phyloP scores from a whole-genome alignment of 1,140 invertebrate genomes.

The Lordiphosa mommai region DNA sequence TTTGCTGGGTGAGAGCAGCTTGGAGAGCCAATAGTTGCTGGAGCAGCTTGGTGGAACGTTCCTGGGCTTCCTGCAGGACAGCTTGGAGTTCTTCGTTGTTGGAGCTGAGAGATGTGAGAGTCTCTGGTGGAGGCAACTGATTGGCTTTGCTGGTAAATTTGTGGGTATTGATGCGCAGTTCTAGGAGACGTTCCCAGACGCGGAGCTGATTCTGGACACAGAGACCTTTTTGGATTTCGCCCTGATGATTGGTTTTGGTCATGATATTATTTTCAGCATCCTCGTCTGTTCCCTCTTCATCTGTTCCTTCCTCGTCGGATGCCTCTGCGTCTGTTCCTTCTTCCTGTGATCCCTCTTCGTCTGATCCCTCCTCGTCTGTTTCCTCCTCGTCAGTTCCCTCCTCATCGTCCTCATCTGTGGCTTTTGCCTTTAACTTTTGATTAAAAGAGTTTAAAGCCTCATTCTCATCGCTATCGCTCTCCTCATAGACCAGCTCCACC shows the following conservation, averaged over 20 bases:
- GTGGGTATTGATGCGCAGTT: conserved; percentile 91
- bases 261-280: conserved; percentile 69
- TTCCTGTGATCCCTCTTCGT: conserved; percentile 50
- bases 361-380: conserved; percentile 26
- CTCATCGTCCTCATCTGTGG: not conserved
- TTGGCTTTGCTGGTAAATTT: conserved; percentile 88
- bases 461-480: conserved; percentile 55
- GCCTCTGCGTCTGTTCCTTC: conserved; percentile 51
- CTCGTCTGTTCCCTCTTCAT: conserved; percentile 26
- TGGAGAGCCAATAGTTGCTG: conserved; percentile 85
- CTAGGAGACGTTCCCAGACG: conserved; percentile 91
- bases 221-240: conserved; percentile 87
- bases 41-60: conserved; percentile 82
- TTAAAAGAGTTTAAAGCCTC: conserved; percentile 1
- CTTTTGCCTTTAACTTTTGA: too few species aligned
- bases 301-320: conserved; percentile 42
- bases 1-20: conserved; percentile 56
- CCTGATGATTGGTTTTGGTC: conserved; percentile 75
- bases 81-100: conserved; percentile 81
- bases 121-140: conserved; percentile 86
- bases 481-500: conserved; percentile 56
- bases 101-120: conserved; percentile 81
- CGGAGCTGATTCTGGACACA: conserved; percentile 88
- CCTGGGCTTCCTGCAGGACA: conserved; percentile 81
- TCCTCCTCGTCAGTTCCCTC: conserved; percentile 25